Evolutionary conservation across 2,797 vertebrate species (phyloP), one percentile per base, ranked within the genome.

Genomic region (Alfaro cultratus): DNA sequence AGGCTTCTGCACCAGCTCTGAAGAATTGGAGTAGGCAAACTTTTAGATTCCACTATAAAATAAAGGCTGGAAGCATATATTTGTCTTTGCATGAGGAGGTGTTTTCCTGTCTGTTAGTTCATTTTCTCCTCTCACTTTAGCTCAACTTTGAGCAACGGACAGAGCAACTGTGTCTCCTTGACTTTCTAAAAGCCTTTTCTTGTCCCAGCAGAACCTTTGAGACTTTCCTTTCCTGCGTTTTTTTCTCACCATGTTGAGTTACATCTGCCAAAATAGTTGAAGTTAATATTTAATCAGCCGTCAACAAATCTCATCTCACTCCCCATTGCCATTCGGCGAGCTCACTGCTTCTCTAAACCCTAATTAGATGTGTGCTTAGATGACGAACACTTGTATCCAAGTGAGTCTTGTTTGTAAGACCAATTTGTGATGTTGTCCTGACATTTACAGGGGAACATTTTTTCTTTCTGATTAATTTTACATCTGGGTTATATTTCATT

Each of bases 271-370:
- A 83, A 90, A 88, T 77, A 90, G 76, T 77, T 74, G n/a, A 78
- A 68, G 87, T 94, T 0, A 84, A 92, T 92, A 81, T 90, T 93
- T 89, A 86, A 94, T 92, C 55, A 77, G 75, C 46, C 5, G 0
- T 13, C 31, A 43, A 53, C 29, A 21, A 86, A 86, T 80, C 80
- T 73, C 80, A 87, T 85, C 81, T 55, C 10, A 21, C 46, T 67
- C 49, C 79, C 77, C 62, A 77, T 76, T 7, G 45, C 70, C 3
- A 12, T 68, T 45, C 16, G 55, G 31, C 1, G 0, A 12, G 49
- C 3, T 67, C 0, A 16, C 43, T 15, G 75, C 36, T 73, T 47
- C 74, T 64, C 53, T 86, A 74, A 45, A 55, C 74, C 43, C 39
- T 70, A 80, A 81, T 51, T 60, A 78, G 47, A n/a, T 1, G 74